Base-by-base conservation (phyloP, 2,113 vertebrate genomes). In the Cervus canadensis region DNA sequence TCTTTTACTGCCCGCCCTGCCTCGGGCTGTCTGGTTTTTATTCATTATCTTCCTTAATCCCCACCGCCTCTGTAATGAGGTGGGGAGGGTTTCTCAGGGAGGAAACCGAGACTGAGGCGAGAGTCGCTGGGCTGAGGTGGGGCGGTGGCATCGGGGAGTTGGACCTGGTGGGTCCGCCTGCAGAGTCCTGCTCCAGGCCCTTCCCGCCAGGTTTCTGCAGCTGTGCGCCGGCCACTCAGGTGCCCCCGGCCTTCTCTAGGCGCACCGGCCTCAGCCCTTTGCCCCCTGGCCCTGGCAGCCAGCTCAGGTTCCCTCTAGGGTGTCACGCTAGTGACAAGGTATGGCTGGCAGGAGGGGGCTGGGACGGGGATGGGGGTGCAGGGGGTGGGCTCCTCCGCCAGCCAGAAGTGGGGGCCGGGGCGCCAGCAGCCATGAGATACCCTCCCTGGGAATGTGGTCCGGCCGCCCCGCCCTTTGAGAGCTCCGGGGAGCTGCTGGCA, bases 361-460 rank as follows among this genome's bases (percentile, higher is more conserved):
- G 56, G 54, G 56, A 2, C 15, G 11, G 43, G 83, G n/a, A n/a
- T 26, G 40, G 87, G 12, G 48, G 88, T 36, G 36, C 36, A 36
- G 36, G 36, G 36, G 36, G 36, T 36, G 96, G 96, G 97, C 19
- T 87, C 54, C 56, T 74, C 83, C 0, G 2, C 92, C 83, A 86
- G 74, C 74, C 91, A 43, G 87, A 54, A 74, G 91, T n/a, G 74
- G 92, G 85, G 78, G 60, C 74, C 79, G 0, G 89, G 95, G 97
- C 96, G 87, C 98, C 97, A 95, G 85, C 23, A 60, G 93, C 89
- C 96, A 96, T 98, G 98, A 98, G 96, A 97, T 98, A 98, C 98
- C 97, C 91, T 78, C 91, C 60, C 89, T 59, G 98, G 97, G 98
- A 98, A 98, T 98, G 98, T 28, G 93, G 97, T 71, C 95, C 0